These are phyloP conservation scores for Drosophila melanosoma DNA, from an alignment of 2,888 invertebrate genomes.

Conservation along the genomic window DNA sequence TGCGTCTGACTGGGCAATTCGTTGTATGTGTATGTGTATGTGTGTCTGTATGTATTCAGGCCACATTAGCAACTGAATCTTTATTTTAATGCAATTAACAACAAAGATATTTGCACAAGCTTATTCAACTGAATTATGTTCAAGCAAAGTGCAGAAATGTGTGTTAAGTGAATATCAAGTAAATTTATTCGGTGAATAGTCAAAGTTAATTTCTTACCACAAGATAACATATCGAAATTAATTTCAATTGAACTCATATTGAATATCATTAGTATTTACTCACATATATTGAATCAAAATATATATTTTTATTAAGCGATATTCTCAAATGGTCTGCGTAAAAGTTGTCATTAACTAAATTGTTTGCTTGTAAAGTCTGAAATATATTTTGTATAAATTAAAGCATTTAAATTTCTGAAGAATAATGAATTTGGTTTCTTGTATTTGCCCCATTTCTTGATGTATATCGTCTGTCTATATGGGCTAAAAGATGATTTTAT, in stretches of 20 bases:
- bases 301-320: not conserved
- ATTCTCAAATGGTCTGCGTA: no score
- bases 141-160: not conserved
- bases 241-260: not conserved
- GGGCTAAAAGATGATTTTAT: no score
- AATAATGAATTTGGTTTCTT: no score
- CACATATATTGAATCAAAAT: not conserved
- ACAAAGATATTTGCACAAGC: not conserved
- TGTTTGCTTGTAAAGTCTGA: no score
- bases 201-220: not conserved
- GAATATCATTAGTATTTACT: not conserved
- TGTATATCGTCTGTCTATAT: no score
- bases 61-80: conserved; percentile 12
- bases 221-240: not conserved
- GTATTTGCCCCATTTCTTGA: no score
- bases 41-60: not conserved
- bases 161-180: not conserved
- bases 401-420: no score
- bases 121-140: conserved; percentile 13
- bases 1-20: conserved; percentile 30
- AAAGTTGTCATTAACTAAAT: no score
- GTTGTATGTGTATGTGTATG: not conserved
- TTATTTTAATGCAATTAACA: conserved; percentile 3
- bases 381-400: no score
- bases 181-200: not conserved